Base-by-base conservation (phyloP, 2,888 invertebrate species). In the Agriotes lineatus region DNA sequence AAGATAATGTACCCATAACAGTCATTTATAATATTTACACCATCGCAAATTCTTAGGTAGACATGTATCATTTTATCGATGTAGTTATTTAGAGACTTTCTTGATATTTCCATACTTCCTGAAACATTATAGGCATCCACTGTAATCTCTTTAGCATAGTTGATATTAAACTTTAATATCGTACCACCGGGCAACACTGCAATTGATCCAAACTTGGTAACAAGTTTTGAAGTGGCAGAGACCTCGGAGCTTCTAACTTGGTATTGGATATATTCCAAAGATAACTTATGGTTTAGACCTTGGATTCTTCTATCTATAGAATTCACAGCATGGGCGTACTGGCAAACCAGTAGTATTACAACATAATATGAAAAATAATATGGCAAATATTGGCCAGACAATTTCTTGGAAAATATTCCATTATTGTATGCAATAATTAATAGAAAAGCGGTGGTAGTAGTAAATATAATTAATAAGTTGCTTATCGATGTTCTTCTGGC, bases 341-440 rank as follows among this genome's bases (percentile, higher is more conserved):
- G 52, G 9, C 10, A 33, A 33, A 18, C 16, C 4, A 52, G 9
- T 4, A 2, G n/a, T n/a, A 22, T 6, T 6, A 48, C 12, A 7
- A 48, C 22, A 12, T 48, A 48, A 48, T 48, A 48, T n/a, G 48
- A 48, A 12, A 48, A 2, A 22, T 48, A 22, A 25, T 48, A 20
- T 1, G 22, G 5, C 14, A 48, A 12, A 12, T n/a, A n/a, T n/a
- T n/a, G n/a, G n/a, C n/a, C n/a, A n/a, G n/a, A n/a, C n/a, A n/a
- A n/a, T n/a, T n/a, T n/a, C n/a, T n/a, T n/a, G n/a, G n/a, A n/a
- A n/a, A n/a, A n/a, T n/a, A n/a, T n/a, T n/a, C n/a, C n/a, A n/a
- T n/a, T n/a, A n/a, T n/a, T n/a, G n/a, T n/a, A n/a, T n/a, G n/a
- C n/a, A n/a, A n/a, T n/a, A n/a, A n/a, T n/a, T n/a, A n/a, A n/a